A percentile compares a stretch with the other conserved stretches of the same genome.
Evolutionary conservation across 2,888 invertebrate genomes (phyloP).

Genomic region (Parnassius glacialis): DNA sequence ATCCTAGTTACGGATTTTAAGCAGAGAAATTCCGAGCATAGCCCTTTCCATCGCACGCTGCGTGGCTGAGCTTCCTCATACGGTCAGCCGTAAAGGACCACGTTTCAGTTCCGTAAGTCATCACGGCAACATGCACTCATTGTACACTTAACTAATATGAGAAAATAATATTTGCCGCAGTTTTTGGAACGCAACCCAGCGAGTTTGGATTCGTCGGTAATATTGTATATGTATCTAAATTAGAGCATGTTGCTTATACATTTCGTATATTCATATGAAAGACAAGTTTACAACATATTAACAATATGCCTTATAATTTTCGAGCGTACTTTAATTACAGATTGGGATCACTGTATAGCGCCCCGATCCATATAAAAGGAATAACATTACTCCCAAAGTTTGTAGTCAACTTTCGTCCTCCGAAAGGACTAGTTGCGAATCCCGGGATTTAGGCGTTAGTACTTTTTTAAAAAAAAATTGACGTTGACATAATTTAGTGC

Average conservation of each 20-base stretch:
- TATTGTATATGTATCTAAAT: too few relatives aligned
- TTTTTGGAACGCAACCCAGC: too few relatives aligned
- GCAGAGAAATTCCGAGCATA: too few relatives aligned
- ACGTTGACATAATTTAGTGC: neutral
- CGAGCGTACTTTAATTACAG: conserved; percentile 17
- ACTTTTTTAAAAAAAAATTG: neutral
- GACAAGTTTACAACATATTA: conserved; percentile 9
- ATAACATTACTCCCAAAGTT: conserved; percentile 29
- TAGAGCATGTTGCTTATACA: neutral
- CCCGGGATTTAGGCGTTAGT: neutral
- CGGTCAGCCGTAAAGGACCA: too few relatives aligned
- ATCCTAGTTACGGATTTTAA: too few relatives aligned
- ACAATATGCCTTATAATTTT: conserved; percentile 18
- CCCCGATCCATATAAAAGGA: conserved; percentile 35
- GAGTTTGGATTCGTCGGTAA: too few relatives aligned
- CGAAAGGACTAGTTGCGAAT: conserved; percentile 32
- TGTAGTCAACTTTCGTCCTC: conserved; percentile 50
- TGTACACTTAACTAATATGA: too few relatives aligned
- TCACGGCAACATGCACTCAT: too few relatives aligned
- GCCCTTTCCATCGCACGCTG: too few relatives aligned
- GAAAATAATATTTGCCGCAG: too few relatives aligned
- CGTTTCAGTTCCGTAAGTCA: too few relatives aligned
- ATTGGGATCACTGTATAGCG: conserved; percentile 30
- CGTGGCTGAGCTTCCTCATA: too few relatives aligned
- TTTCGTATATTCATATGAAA: neutral